These are phyloP conservation scores for Euplagia quadripunctaria DNA, from an alignment of 2,888 invertebrate genomes.

Conservation along the genomic window DNA sequence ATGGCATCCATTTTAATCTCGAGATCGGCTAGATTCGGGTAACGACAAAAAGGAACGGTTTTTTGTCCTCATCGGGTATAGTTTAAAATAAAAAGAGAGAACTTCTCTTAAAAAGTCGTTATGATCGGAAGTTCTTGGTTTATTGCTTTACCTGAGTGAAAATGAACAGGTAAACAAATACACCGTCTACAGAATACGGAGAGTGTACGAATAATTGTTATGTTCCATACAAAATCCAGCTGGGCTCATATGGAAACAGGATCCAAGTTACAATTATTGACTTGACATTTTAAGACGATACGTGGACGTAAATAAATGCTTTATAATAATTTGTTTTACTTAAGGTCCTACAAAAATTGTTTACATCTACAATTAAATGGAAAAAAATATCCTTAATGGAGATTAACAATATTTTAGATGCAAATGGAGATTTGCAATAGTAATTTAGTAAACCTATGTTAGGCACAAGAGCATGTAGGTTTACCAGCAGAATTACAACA, in stretches of 20 bases:
- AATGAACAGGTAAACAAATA: conserved; percentile 46
- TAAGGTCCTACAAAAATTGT: not conserved
- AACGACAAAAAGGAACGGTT: conserved; percentile 50
- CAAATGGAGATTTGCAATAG: not conserved
- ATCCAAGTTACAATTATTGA: conserved; percentile 3
- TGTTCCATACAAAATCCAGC: not conserved
- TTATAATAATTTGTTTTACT: not conserved
- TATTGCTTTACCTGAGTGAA: conserved; percentile 56
- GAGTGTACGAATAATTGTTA: not conserved
- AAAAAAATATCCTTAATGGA: not conserved
- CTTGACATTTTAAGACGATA: not conserved
- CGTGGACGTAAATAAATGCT: not conserved
- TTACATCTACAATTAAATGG: not conserved
- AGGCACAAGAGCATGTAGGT: not conserved
- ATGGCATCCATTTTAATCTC: conserved; percentile 51
- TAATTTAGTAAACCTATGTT: not conserved
- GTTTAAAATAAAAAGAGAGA: conserved; percentile 27
- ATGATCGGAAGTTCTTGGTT: conserved; percentile 47
- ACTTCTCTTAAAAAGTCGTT: conserved; percentile 42
- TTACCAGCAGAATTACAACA: not conserved
- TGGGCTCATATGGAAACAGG: conserved; percentile 17
- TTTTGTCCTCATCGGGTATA: conserved; percentile 42
- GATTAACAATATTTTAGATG: too few relatives aligned
- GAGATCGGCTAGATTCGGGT: conserved; percentile 51
- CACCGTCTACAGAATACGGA: conserved; percentile 14